Evolutionary conservation across 2,113 vertebrate species (phyloP).

Genomic region (Pholis gunnellus): DNA sequence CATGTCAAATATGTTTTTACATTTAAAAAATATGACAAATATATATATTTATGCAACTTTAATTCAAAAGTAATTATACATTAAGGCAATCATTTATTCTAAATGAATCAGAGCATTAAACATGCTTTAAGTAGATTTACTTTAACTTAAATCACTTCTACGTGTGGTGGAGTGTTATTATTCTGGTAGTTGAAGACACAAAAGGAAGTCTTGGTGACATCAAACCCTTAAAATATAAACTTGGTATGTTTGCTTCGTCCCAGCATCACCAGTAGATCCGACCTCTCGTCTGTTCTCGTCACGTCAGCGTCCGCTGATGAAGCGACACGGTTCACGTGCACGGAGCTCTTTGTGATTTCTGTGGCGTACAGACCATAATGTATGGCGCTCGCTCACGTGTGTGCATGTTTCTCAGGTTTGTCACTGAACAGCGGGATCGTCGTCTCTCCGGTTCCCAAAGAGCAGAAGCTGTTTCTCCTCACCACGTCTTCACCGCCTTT

Average conservation of each 20-base stretch:
- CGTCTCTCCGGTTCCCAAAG: constrained; percentile 82
- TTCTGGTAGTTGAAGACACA: too few relatives aligned
- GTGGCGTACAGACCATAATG: background rate
- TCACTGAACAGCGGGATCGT: constrained; percentile 84
- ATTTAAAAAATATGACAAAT: too few relatives aligned
- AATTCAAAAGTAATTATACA: too few relatives aligned
- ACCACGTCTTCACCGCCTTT: constrained; percentile 87
- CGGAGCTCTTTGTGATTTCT: constrained; percentile 4
- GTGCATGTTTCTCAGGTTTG: constrained; percentile 82
- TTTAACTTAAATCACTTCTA: too few relatives aligned
- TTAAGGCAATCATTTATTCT: too few relatives aligned
- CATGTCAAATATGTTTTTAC: too few relatives aligned
- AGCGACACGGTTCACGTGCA: constrained; percentile 10
- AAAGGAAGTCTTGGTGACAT: too few relatives aligned
- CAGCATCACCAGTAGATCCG: constrained; percentile 1
- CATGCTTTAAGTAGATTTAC: too few relatives aligned
- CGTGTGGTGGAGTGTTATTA: too few relatives aligned
- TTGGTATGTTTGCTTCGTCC: background rate
- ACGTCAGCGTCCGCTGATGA: constrained; percentile 29
- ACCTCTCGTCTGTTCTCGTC: background rate
- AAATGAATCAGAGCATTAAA: too few relatives aligned
- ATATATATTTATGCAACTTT: too few relatives aligned
- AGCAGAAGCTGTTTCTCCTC: constrained; percentile 88
- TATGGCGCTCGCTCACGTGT: too few relatives aligned
- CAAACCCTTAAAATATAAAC: background rate